These are phyloP conservation scores for Adoxophyes honmai DNA, from an alignment of 1,140 invertebrate genomes.

Conservation along the genomic window DNA sequence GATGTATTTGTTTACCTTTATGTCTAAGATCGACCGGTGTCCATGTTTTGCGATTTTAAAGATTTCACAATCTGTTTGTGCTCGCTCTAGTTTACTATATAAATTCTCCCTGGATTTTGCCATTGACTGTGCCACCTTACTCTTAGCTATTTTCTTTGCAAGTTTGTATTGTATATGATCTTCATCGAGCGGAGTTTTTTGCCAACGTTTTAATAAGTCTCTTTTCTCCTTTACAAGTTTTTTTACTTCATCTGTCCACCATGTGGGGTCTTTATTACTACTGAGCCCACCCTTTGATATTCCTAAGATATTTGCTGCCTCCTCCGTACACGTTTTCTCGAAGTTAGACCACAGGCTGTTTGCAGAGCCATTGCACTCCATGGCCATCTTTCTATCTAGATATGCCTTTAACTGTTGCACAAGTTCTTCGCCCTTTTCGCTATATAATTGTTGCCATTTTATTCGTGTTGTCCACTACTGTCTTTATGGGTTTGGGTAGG, in stretches of 20 bases:
- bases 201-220: neutral
- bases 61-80: neutral
- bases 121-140: neutral
- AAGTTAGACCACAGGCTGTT: neutral
- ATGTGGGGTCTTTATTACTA: neutral
- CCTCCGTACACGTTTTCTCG: neutral
- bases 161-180: neutral
- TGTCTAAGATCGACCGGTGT: neutral
- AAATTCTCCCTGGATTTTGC: neutral
- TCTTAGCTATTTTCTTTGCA: neutral
- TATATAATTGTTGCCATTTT: neutral
- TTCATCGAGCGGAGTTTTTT: neutral
- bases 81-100: neutral
- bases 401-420: neutral
- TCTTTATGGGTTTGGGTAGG: neutral
- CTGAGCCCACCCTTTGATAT: neutral
- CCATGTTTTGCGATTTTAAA: constrained; percentile 3
- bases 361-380: neutral
- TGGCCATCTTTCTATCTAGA: no score
- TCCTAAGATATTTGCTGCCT: no score
- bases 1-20: constrained; percentile 10
- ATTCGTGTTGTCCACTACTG: neutral
- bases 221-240: neutral
- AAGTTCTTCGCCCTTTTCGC: neutral
- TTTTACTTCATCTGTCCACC: constrained; percentile 12